Conservation (phyloP, 2,888 invertebrate genomes). For the Oxycera nigricornis region DNA sequence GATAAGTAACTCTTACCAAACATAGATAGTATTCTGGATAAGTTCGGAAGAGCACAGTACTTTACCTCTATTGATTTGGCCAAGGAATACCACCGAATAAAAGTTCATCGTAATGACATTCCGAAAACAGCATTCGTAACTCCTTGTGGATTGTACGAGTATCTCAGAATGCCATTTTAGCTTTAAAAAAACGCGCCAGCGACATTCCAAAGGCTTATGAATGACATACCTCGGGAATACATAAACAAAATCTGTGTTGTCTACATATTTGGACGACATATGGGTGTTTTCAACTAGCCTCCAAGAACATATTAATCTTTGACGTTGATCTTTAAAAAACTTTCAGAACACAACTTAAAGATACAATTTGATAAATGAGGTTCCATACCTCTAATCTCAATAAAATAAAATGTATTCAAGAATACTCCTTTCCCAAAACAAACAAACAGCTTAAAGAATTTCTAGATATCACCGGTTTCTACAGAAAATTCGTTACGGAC, state of each 20-base stretch:
- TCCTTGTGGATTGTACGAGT: not conserved
- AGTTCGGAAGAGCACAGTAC: not conserved
- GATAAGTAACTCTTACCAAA: slow-evolving; percentile 10
- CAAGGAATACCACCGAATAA: slow-evolving; percentile 7
- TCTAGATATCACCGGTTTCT: not conserved
- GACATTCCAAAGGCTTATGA: too few species aligned
- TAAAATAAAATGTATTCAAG: not conserved
- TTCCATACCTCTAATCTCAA: not conserved
- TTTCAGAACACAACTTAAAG: not conserved
- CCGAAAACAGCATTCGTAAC: too few species aligned
- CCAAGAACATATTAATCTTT: too few species aligned
- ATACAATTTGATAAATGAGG: not conserved
- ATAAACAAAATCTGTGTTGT: too few species aligned
- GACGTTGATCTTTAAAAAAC: not conserved
- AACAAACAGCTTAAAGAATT: slow-evolving; percentile 6
- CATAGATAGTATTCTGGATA: not conserved
- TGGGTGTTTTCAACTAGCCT: too few species aligned
- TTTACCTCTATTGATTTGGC: too few species aligned
- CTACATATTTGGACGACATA: too few species aligned
- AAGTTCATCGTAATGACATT: not conserved
- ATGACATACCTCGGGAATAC: too few species aligned
- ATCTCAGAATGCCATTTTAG: not conserved
- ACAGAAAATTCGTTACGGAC: too few species aligned
- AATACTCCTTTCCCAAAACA: not conserved
- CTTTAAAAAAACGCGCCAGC: too few species aligned